Base-by-base conservation (phyloP, 2,888 invertebrate genomes). In the Oeneis ivallda region DNA sequence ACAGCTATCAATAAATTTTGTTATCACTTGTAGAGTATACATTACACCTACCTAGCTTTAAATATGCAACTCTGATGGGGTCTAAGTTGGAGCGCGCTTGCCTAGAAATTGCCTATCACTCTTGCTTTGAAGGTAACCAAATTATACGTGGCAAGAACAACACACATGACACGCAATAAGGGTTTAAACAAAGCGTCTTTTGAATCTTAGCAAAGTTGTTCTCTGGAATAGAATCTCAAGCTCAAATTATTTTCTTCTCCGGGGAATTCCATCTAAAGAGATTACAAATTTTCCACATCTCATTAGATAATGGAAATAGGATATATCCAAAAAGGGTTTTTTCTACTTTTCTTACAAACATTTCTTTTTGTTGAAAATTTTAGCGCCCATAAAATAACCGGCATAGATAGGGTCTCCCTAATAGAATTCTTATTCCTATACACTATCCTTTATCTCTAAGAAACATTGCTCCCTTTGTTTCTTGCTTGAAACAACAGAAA, bases 241-340 rank as follows among this genome's bases (percentile, higher is more conserved):
- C n/a, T n/a, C n/a, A n/a, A n/a, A n/a, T n/a, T n/a, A n/a, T n/a
- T n/a, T n/a, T n/a, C 11, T 34, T 41, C 50, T 61, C 62, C 49
- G 43, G 58, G 53, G 17, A 58, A 61, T 47, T 15, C 19, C 8
- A 50, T 49, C 43, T 54, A 34, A 52, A 58, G n/a, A 53, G 57
- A 64, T 58, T 64, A 67, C 65, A 65, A 65, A 67, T 62, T 65
- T 65, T 50, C 54, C 62, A 65, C 65, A 68, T 68, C 50, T 56
- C 65, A 68, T 68, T 68, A 68, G 62, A 54, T 62, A 65, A 68
- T 56, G 54, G 62, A 60, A 65, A 68, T 65, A 45, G 65, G 62
- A 52, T 62, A n/a, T n/a, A 65, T 65, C 62, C 62, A 59, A 62
- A 68, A 15, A 7, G 7, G 10, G 11, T 39, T 39, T 68, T 59